These are phyloP conservation scores for Scophthalmus maximus DNA, from an alignment of 2,113 vertebrate species.

Conservation along the genomic window DNA sequence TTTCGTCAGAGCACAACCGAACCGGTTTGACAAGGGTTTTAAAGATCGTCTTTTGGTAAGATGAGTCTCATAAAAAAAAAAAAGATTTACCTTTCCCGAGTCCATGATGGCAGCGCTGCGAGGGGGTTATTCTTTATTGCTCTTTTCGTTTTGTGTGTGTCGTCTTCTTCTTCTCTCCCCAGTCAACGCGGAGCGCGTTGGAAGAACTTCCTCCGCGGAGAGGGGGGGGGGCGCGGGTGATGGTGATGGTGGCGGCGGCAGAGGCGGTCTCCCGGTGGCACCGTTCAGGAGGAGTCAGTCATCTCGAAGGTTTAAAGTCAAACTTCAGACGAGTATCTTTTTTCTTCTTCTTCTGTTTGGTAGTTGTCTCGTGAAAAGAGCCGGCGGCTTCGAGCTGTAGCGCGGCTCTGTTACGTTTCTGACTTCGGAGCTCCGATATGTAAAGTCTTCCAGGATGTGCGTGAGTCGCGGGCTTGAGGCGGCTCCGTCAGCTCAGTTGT, in stretches of 20 bases:
- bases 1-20: not conserved
- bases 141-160: too few relatives aligned
- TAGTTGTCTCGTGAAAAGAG: too few relatives aligned
- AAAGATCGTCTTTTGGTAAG: not conserved
- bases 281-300: not conserved
- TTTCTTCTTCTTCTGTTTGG: too few relatives aligned
- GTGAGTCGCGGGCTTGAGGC: not conserved
- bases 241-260: not conserved
- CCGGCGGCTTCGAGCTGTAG: too few relatives aligned
- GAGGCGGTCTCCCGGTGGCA: not conserved
- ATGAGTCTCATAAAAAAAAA: too few relatives aligned
- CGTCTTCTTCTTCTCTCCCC: not conserved
- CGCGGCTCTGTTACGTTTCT: too few relatives aligned
- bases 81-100: constrained; percentile 64
- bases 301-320: not conserved
- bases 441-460: not conserved
- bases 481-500: not conserved
- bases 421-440: not conserved
- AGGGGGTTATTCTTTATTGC: not conserved
- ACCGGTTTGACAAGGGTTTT: not conserved
- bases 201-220: not conserved
- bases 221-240: not conserved
- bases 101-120: constrained; percentile 60
- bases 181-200: not conserved
- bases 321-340: not conserved